Conservation (phyloP, 1,140 invertebrate species). For the Drosophila sulfurigaster region DNA sequence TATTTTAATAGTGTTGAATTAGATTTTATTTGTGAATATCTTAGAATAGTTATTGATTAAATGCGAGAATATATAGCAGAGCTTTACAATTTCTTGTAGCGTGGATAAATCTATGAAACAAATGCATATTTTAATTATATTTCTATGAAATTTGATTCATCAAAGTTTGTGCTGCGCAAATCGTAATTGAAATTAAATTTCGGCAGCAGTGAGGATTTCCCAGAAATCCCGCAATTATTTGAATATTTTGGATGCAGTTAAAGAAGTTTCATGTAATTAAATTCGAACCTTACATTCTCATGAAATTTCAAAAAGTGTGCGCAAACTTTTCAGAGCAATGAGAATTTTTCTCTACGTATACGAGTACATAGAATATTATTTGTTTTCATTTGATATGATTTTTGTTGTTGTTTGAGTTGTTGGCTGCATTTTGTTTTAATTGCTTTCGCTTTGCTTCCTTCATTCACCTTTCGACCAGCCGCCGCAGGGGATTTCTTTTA, state of each 20-base stretch:
- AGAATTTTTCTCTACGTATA: conserved; percentile 27
- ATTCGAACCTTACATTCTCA: conserved; percentile 37
- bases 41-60: too few species aligned
- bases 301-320: conserved; percentile 58
- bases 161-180: too few species aligned
- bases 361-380: background rate
- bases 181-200: too few species aligned
- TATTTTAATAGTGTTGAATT: too few species aligned
- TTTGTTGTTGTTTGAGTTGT: conserved; percentile 17
- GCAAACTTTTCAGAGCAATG: conserved; percentile 41
- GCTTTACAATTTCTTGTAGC: too few species aligned
- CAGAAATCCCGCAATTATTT: background rate
- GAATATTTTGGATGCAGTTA: background rate
- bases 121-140: too few species aligned
- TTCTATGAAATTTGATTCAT: too few species aligned
- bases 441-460: conserved; percentile 72
- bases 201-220: background rate
- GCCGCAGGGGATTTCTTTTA: conserved; percentile 23
- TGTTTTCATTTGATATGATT: conserved; percentile 27
- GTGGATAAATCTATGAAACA: too few species aligned
- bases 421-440: conserved; percentile 69
- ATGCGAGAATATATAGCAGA: too few species aligned
- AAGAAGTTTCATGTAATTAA: background rate
- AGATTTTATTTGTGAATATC: too few species aligned
- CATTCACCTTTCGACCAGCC: conserved; percentile 46